A percentile compares a stretch with the other conserved stretches of the same genome.
These are phyloP conservation scores for Acrocephalus scirpaceus DNA, from an alignment of 2,797 vertebrate genomes.

Conservation along the genomic window DNA sequence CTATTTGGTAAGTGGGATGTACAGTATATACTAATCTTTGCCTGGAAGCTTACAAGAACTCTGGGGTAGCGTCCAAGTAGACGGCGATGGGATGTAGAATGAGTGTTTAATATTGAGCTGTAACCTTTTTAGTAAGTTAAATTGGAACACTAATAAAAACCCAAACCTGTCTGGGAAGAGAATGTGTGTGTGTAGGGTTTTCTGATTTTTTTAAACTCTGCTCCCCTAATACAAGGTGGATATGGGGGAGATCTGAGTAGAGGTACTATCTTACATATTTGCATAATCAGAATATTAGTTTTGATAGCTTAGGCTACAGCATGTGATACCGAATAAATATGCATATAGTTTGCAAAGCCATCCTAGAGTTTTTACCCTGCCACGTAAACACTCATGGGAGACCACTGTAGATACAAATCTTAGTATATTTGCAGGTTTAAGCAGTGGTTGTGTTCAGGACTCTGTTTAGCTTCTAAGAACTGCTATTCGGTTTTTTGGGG, in stretches of 20 bases:
- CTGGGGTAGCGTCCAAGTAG: conserved; percentile 10
- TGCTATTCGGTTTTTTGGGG: not conserved
- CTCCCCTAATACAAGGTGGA: not conserved
- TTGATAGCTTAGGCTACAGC: not conserved
- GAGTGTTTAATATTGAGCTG: not conserved
- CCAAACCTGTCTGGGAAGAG: not conserved
- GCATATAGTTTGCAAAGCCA: not conserved
- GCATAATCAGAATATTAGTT: not conserved
- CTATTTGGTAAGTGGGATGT: conserved; percentile 69
- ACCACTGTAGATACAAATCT: not conserved
- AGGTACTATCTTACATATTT: not conserved
- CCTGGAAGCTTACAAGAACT: conserved; percentile 54
- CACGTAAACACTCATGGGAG: fast-evolving
- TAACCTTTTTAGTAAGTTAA: not conserved
- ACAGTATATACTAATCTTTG: conserved; percentile 67
- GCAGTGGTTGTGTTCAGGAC: not conserved
- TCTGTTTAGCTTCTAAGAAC: not conserved
- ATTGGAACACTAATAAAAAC: not conserved
- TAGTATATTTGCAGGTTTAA: not conserved
- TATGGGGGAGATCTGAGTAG: not conserved
- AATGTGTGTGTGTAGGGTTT: not conserved
- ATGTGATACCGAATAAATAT: not conserved
- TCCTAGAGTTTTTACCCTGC: not conserved
- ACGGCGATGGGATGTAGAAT: not conserved
- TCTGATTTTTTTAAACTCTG: not conserved